A percentile compares a stretch with the other conserved stretches of the same genome.
Conservation (phyloP, 2,797 vertebrate species). For the Chelmon rostratus region DNA sequence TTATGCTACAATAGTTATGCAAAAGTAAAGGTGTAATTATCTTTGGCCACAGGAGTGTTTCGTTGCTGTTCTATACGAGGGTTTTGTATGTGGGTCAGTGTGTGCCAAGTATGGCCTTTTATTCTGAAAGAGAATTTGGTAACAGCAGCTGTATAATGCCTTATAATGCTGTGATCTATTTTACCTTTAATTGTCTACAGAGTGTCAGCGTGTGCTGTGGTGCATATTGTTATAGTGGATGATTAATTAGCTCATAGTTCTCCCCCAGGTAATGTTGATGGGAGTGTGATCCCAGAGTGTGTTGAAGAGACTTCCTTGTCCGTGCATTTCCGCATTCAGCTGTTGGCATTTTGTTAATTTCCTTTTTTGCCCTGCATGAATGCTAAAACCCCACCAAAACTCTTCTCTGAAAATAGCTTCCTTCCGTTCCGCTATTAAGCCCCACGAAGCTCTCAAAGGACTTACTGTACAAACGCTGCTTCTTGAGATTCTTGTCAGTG, state of each 20-base stretch:
- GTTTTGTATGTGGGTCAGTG: not conserved
- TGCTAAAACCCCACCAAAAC: constrained; percentile 45
- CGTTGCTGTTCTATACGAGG: not conserved
- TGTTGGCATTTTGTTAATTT: constrained; percentile 68
- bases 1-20: not conserved
- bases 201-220: constrained; percentile 29
- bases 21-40: not conserved
- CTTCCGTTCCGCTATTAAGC: constrained; percentile 62
- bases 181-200: constrained; percentile 45
- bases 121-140: not conserved
- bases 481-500: constrained; percentile 65
- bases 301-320: constrained; percentile 49
- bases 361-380: constrained; percentile 54
- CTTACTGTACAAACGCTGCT: constrained; percentile 40
- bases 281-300: constrained; percentile 41
- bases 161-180: constrained; percentile 31
- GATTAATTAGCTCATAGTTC: constrained; percentile 68
- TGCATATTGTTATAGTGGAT: constrained; percentile 55
- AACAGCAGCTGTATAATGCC: constrained; percentile 31
- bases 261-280: constrained; percentile 60
- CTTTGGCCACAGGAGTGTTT: not conserved
- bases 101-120: not conserved
- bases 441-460: constrained; percentile 60
- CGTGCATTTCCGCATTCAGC: constrained; percentile 40
- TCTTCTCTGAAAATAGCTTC: constrained; percentile 52